Conservation (phyloP, 2,888 invertebrate genomes). For the Carabus problematicus region DNA sequence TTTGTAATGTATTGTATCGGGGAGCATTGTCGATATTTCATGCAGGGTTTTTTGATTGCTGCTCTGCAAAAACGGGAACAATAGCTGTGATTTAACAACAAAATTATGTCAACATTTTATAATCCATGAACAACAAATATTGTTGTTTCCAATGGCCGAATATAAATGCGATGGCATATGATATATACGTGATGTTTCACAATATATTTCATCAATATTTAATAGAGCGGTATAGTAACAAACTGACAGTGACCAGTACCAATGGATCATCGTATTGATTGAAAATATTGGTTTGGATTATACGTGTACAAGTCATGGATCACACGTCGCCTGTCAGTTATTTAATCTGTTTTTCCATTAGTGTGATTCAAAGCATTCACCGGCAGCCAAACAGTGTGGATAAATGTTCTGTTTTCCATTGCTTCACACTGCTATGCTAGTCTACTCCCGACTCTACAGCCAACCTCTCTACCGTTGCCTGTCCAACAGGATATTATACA, state of each 20-base stretch:
- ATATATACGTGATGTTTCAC: conserved; percentile 1
- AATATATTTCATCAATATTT: conserved; percentile 39
- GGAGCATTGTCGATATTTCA: conserved; percentile 4
- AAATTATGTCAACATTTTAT: conserved; percentile 16
- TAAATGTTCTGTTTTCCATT: too few relatives aligned
- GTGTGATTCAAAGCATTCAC: neutral
- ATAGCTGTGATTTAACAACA: conserved; percentile 10
- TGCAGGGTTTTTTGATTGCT: conserved; percentile 7
- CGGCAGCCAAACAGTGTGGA: too few relatives aligned
- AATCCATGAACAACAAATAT: neutral
- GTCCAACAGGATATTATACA: too few relatives aligned
- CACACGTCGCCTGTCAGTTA: conserved; percentile 15
- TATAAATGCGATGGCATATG: conserved; percentile 7
- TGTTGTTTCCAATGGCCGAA: neutral
- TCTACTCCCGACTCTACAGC: too few relatives aligned
- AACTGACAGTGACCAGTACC: conserved; percentile 19
- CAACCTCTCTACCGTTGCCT: too few relatives aligned
- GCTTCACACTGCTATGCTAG: too few relatives aligned
- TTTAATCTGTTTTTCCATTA: conserved; percentile 33
- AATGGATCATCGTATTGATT: conserved; percentile 22
- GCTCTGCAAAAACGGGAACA: conserved; percentile 2
- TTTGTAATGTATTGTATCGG: conserved; percentile 1
- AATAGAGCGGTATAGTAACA: conserved; percentile 18
- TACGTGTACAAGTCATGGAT: conserved; percentile 25
- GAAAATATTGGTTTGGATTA: conserved; percentile 19